These are phyloP conservation scores for Mechanitis messenoides DNA, from an alignment of 2,888 invertebrate species.

Conservation along the genomic window DNA sequence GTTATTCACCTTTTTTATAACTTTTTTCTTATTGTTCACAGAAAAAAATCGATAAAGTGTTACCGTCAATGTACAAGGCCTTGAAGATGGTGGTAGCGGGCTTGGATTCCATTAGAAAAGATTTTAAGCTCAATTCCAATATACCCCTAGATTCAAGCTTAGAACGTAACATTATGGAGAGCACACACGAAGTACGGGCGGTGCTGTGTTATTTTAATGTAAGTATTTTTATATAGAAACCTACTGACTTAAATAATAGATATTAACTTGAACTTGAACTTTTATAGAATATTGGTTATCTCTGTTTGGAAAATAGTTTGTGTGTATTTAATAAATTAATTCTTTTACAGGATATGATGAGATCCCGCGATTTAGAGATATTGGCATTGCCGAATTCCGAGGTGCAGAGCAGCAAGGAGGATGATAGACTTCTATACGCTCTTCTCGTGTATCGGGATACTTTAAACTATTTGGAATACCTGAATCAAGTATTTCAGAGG, in stretches of 20 bases:
- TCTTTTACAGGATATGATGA: conserved; percentile 58
- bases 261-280: no score
- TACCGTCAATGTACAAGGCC: conserved; percentile 79
- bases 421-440: conserved; percentile 41
- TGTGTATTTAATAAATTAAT: conserved; percentile 17
- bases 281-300: not conserved
- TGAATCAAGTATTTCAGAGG: conserved; percentile 56
- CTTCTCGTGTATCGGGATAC: conserved; percentile 61
- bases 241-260: no score
- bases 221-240: conserved; percentile 39
- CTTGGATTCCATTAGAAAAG: conserved; percentile 80
- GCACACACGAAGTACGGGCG: conserved; percentile 77
- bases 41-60: conserved; percentile 52
- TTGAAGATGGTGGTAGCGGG: conserved; percentile 84
- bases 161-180: conserved; percentile 71
- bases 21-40: conserved; percentile 41
- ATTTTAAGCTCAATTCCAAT: conserved; percentile 59
- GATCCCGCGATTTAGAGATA: conserved; percentile 49
- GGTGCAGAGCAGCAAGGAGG: conserved; percentile 45
- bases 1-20: not conserved
- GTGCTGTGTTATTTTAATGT: conserved; percentile 83
- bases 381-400: conserved; percentile 50
- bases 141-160: conserved; percentile 44
- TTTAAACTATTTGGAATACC: conserved; percentile 60
- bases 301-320: conserved; percentile 2